Base-by-base conservation (phyloP, 2,797 vertebrate genomes). In the Valencia hispanica region DNA sequence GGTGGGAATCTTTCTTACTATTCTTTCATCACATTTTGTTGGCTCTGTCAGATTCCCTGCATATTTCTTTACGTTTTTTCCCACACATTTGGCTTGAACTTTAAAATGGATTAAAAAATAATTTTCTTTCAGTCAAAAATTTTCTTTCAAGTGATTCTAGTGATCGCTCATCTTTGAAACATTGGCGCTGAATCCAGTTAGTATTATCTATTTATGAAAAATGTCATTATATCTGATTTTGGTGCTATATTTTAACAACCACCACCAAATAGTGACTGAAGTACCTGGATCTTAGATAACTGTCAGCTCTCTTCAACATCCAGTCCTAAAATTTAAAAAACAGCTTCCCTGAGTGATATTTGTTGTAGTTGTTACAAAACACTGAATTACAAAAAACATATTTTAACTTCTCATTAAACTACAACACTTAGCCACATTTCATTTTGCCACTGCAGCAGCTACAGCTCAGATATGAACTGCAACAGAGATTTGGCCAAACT, bases 391-490 rank as follows among this genome's bases (percentile, higher is more conserved):
- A 47, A 18, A 20, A 45, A 55, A n/a, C n/a, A n/a, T n/a, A 22
- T 7, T 65, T 70, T 47, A 12, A 20, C 3, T 69, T 63, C 32
- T 34, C 70, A 43, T 47, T 30, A 66, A 71, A 53, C 36, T 55
- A 14, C 41, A 32, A 27, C 45, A 7, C 25, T 72, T 59, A 41
- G 5, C 25, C 18, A 41, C 36, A 25, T 50, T 61, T 68, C 4
- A 59, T 36, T 71, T 72, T 45, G 5, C 41, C 39, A n/a, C 47
- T 25, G 50, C n/a, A 68, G 3, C 65, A n/a, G 39, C 43, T 50
- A 30, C 48, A 48, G 1, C 36, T 66, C 59, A 72, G 63, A 74
- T 50, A 78, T 48, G 5, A 68, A 69, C 74, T 70, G 30, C 70
- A 25, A 43, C 68, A n/a, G 41, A 59, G 51, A 50, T 34, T 69